Conservation (phyloP, 2,888 invertebrate genomes). For the Temnothorax rugatulus region DNA sequence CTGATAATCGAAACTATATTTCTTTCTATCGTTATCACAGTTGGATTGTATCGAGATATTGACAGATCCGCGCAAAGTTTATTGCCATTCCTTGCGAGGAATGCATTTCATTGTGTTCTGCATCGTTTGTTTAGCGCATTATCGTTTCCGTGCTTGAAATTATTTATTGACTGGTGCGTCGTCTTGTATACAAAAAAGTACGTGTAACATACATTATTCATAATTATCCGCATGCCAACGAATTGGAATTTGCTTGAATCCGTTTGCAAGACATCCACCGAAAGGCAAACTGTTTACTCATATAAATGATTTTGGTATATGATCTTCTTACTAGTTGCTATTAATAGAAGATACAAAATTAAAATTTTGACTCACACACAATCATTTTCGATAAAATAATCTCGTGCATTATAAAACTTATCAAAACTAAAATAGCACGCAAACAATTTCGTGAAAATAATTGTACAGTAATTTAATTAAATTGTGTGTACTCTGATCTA, state of each 20-base stretch:
- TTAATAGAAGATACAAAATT: not conserved
- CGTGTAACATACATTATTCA: constrained; percentile 75
- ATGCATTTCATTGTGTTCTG: constrained; percentile 57
- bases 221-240: constrained; percentile 59
- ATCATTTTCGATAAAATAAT: not conserved
- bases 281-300: not conserved
- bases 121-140: constrained; percentile 70
- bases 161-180: constrained; percentile 67
- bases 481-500: not conserved
- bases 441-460: not conserved
- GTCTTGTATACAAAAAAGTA: constrained; percentile 70
- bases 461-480: not conserved
- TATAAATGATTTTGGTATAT: not conserved
- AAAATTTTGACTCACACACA: not conserved
- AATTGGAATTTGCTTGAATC: constrained; percentile 31
- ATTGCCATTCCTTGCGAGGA: constrained; percentile 61
- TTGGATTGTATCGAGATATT: constrained; percentile 69
- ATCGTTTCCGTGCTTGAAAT: constrained; percentile 72
- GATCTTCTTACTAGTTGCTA: not conserved
- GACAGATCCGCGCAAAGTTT: constrained; percentile 64
- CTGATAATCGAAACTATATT: not conserved
- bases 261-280: not conserved
- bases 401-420: not conserved
- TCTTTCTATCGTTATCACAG: not conserved
- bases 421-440: not conserved